A percentile compares a stretch with the other conserved stretches of the same genome.
These are phyloP conservation scores for Ashinkailepas kermadecensis DNA, from an alignment of 2,888 invertebrate species.

Conservation along the genomic window DNA sequence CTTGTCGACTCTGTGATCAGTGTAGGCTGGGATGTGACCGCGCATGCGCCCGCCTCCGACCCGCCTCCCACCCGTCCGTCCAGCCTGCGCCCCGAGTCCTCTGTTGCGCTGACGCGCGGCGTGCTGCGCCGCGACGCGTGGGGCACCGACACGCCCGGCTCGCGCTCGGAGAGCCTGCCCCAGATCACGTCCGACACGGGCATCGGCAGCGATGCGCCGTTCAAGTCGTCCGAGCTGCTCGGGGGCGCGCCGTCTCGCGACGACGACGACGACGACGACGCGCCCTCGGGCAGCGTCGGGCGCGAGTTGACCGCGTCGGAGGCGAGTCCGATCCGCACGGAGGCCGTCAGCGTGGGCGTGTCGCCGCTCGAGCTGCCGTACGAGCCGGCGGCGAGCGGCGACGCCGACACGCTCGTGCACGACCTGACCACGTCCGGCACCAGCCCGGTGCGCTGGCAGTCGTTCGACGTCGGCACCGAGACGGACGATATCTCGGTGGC, in stretches of 20 bases:
- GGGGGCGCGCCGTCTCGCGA: background rate
- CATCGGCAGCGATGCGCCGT: background rate
- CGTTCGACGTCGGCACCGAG: conserved; percentile 8
- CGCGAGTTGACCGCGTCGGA: background rate
- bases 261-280: background rate
- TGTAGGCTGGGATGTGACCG: conserved; percentile 27
- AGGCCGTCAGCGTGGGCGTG: background rate
- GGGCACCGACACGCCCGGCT: background rate
- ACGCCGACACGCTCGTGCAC: background rate
- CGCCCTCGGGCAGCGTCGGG: background rate
- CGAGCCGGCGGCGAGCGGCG: background rate
- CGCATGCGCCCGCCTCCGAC: conserved; percentile 25
- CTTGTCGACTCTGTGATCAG: background rate
- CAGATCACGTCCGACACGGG: conserved; percentile 1
- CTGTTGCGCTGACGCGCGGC: background rate
- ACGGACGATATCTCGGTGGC: conserved; percentile 12
- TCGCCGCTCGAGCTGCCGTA: conserved; percentile 5
- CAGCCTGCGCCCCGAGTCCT: conserved; percentile 10
- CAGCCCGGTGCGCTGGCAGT: background rate
- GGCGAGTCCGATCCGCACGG: conserved; percentile 5
- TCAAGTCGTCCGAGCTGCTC: background rate
- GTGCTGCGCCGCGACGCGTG: background rate
- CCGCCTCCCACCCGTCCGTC: conserved; percentile 31
- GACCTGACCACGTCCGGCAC: background rate
- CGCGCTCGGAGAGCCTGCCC: background rate